phyloP scores from a whole-genome alignment of 2,797 vertebrate species.

The Coluber constrictor region DNA sequence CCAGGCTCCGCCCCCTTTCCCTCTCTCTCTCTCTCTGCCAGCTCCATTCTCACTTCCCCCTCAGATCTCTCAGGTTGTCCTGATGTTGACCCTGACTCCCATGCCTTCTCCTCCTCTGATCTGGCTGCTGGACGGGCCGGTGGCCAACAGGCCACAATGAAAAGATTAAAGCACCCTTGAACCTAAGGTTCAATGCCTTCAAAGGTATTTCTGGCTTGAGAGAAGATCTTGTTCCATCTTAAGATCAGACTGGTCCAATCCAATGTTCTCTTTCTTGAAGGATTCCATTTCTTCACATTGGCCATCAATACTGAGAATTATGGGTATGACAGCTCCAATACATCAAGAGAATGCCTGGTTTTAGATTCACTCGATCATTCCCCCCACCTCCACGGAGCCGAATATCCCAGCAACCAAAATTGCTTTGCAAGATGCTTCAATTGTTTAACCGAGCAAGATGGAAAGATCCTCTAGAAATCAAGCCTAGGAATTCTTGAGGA shows the following conservation, averaged over 20 bases:
- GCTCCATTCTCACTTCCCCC: too few species aligned
- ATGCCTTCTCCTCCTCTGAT: too few species aligned
- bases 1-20: too few species aligned
- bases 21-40: too few species aligned
- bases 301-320: neutral
- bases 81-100: too few species aligned
- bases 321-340: neutral
- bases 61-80: too few species aligned
- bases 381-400: neutral
- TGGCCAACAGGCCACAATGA: too few species aligned
- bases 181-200: neutral
- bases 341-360: neutral
- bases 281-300: neutral
- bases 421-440: rapidly evolving
- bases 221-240: neutral
- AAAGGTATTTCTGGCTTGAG: neutral
- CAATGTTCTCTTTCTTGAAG: neutral
- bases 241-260: neutral
- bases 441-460: neutral
- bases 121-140: too few species aligned
- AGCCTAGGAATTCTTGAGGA: too few species aligned
- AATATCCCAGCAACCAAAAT: neutral
- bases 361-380: too few species aligned
- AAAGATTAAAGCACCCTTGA: too few species aligned
- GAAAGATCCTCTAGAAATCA: neutral